Base-by-base conservation (phyloP, 2,888 invertebrate genomes). In the Iselma pallidipennis region DNA sequence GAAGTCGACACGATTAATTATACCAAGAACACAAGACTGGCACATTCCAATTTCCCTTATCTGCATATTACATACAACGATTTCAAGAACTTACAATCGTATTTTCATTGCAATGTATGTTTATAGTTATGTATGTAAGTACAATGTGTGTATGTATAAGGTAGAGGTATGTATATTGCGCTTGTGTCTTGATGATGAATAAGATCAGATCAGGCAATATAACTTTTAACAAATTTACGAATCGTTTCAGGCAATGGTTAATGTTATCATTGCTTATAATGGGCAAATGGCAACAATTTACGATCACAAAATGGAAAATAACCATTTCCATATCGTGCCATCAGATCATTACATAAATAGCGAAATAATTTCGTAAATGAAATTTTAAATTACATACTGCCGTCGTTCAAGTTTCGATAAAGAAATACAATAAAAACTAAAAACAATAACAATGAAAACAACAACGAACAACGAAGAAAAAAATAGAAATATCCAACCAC, bases 291-390 rank as follows among this genome's bases (percentile, higher is more conserved):
- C 12, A 45, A 45, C 45, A 45, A 45, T 23, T 45, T 45, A 45
- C 45, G 45, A 45, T 45, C 37, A n/a, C 19, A 33, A 56, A 51
- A 59, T 45, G 53, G 29, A 60, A 61, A 55, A 55, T 23, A 64
- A 55, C 53, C 37, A 49, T 62, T 63, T 55, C 59, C 62, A 65
- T 76, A 71, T 74, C 76, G 76, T 78, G 77, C 73, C 68, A 67
- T 67, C 69, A 66, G 71, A 76, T 75, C 76, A 72, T 78, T 76
- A 74, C 74, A 75, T 75, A 76, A 74, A 75, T 73, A 69, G 70
- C 64, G 68, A 73, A 76, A 77, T 76, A 76, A 78, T 78, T 77
- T 75, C 72, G 74, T 74, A 78, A 79, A 79, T 78, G 79, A 78
- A 79, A 79, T 77, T 77, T 78, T 75, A 79, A 80, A 80, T 79